A percentile compares a stretch with the other conserved stretches of the same genome.
These are phyloP conservation scores for Salarias fasciatus DNA, from an alignment of 2,797 vertebrate species.

Conservation along the genomic window DNA sequence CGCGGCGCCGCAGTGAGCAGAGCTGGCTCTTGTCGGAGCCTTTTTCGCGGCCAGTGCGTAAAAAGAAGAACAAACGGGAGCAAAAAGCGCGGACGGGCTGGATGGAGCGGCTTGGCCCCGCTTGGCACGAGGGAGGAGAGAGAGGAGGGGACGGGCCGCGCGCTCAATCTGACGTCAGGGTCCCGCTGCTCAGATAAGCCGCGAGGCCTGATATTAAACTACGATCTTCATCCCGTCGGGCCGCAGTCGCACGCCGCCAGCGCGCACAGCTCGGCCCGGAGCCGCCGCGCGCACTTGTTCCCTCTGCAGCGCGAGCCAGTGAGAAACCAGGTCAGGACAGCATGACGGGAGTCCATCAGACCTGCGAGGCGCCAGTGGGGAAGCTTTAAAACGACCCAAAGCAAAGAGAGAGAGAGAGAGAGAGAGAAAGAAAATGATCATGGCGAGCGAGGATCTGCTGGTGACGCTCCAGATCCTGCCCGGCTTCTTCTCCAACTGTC, in stretches of 20 bases:
- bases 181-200: slow-evolving; percentile 66
- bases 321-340: slow-evolving; percentile 1
- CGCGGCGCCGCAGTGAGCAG: too few relatives aligned
- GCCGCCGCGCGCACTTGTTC: too few relatives aligned
- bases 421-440: slow-evolving; percentile 82
- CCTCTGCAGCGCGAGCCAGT: too few relatives aligned
- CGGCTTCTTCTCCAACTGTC: slow-evolving; percentile 97
- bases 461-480: slow-evolving; percentile 96
- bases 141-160: slow-evolving; percentile 28
- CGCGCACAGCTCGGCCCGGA: neutral
- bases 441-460: slow-evolving; percentile 92
- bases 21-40: too few relatives aligned
- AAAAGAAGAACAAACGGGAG: too few relatives aligned
- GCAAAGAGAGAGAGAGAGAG: too few relatives aligned
- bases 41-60: too few relatives aligned
- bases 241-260: slow-evolving; percentile 10
- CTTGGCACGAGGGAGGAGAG: slow-evolving; percentile 10
- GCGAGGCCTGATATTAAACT: slow-evolving; percentile 53
- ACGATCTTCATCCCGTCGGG: slow-evolving; percentile 54
- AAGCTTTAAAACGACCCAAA: too few relatives aligned
- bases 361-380: neutral
- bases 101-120: neutral
- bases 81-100: too few relatives aligned
- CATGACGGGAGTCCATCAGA: slow-evolving; percentile 29
- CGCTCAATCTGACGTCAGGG: slow-evolving; percentile 72